These are phyloP conservation scores for Narcine bancroftii DNA, from an alignment of 2,113 vertebrate genomes.

Conservation along the genomic window DNA sequence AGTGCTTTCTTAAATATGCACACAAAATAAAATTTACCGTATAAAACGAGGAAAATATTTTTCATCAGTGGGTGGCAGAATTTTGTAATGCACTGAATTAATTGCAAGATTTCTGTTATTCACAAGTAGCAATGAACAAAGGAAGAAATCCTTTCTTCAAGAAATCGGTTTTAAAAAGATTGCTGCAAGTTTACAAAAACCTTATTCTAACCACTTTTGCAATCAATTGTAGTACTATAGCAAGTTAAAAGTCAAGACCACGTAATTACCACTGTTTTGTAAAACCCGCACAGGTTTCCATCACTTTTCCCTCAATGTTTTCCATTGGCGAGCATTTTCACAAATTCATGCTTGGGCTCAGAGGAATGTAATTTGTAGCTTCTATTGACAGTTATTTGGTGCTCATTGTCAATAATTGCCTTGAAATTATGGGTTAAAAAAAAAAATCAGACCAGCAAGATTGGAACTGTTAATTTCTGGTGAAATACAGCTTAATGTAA, in stretches of 20 bases:
- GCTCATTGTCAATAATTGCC: not conserved
- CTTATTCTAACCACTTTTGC: not conserved
- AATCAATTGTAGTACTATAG: not conserved
- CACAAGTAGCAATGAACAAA: too few relatives aligned
- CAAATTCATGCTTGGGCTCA: not conserved
- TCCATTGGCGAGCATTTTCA: not conserved
- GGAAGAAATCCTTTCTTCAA: too few relatives aligned
- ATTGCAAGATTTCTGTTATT: too few relatives aligned
- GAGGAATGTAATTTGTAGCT: not conserved
- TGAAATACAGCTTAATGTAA: not conserved
- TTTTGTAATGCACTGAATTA: too few relatives aligned
- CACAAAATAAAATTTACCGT: too few relatives aligned
- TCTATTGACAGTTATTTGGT: not conserved
- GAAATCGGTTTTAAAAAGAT: too few relatives aligned
- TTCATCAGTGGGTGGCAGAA: too few relatives aligned
- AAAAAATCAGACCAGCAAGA: not conserved
- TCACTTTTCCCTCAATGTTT: not conserved
- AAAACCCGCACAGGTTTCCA: not conserved
- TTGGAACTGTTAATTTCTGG: not conserved
- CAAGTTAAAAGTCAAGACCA: not conserved
- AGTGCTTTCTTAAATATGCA: too few relatives aligned
- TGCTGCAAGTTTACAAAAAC: not conserved
- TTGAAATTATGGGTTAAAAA: not conserved
- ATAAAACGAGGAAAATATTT: too few relatives aligned
- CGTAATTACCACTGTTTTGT: not conserved